These are phyloP conservation scores for Spodoptera exigua DNA, from an alignment of 2,888 invertebrate species.

Conservation along the genomic window DNA sequence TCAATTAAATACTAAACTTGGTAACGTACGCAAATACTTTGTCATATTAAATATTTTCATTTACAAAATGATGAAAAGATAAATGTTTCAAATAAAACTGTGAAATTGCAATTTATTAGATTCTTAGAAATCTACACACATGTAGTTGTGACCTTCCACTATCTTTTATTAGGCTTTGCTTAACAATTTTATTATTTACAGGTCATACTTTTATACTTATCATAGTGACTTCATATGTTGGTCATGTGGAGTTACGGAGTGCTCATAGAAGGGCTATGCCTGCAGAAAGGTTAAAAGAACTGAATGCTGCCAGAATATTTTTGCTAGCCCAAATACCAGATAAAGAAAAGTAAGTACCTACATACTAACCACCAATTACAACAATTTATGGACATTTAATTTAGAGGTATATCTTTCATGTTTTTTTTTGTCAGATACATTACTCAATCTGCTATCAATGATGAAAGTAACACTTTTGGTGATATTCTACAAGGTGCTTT, in stretches of 20 bases:
- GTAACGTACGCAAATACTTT: no score
- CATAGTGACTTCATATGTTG: slow-evolving; percentile 94
- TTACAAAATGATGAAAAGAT: no score
- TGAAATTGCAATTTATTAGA: no score
- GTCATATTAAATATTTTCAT: background rate
- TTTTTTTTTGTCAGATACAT: slow-evolving; percentile 73
- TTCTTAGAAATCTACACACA: no score
- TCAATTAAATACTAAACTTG: no score
- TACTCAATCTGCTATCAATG: slow-evolving; percentile 88
- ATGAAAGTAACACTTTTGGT: slow-evolving; percentile 90
- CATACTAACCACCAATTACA: slow-evolving; percentile 19
- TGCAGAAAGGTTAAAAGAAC: slow-evolving; percentile 85
- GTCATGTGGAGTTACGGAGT: slow-evolving; percentile 91
- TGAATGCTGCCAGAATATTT: slow-evolving; percentile 91
- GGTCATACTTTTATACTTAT: slow-evolving; percentile 77
- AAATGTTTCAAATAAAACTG: no score
- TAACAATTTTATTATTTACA: slow-evolving; percentile 60
- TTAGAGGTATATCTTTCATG: no score
- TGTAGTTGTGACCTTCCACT: no score
- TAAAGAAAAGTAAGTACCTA: slow-evolving; percentile 79
- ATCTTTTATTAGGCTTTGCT: no score
- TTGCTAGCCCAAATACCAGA: slow-evolving; percentile 90
- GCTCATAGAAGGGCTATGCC: slow-evolving; percentile 92
- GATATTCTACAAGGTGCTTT: slow-evolving; percentile 94
- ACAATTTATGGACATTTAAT: background rate